These are phyloP conservation scores for Drosophila cognata DNA, from an alignment of 2,888 invertebrate species.

Conservation along the genomic window DNA sequence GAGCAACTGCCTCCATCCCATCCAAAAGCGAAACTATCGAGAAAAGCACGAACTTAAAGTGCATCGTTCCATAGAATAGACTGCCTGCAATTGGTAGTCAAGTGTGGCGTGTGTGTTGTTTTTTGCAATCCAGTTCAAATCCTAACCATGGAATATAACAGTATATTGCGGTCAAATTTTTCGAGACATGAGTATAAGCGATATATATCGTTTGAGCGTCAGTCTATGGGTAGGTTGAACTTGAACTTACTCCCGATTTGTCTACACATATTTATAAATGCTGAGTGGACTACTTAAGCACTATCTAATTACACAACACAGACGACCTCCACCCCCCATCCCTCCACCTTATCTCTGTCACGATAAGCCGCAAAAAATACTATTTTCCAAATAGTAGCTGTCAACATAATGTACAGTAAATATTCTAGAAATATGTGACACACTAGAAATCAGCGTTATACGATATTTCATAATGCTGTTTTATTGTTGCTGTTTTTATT, in stretches of 20 bases:
- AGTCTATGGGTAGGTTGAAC: slow-evolving; percentile 76
- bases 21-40: slow-evolving; percentile 5
- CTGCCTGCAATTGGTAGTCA: neutral
- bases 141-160: slow-evolving; percentile 63
- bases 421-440: slow-evolving; percentile 25
- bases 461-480: slow-evolving; percentile 15
- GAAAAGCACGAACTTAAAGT: slow-evolving; percentile 23
- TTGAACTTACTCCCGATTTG: slow-evolving; percentile 35
- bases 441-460: slow-evolving; percentile 9
- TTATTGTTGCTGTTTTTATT: slow-evolving; percentile 12
- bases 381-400: slow-evolving; percentile 28
- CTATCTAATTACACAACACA: slow-evolving; percentile 38
- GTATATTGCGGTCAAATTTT: slow-evolving; percentile 80
- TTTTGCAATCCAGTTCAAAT: neutral
- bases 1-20: slow-evolving; percentile 62
- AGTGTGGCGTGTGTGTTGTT: slow-evolving; percentile 7
- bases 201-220: slow-evolving; percentile 83
- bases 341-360: slow-evolving; percentile 21
- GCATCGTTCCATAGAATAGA: slow-evolving; percentile 23
- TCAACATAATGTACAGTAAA: slow-evolving; percentile 16
- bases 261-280: neutral
- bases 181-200: slow-evolving; percentile 78
- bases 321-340: slow-evolving; percentile 1
- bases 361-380: slow-evolving; percentile 39
- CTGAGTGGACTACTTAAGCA: neutral